Conservation (phyloP, 2,888 invertebrate genomes). For the Zygothrica quintamaculata region DNA sequence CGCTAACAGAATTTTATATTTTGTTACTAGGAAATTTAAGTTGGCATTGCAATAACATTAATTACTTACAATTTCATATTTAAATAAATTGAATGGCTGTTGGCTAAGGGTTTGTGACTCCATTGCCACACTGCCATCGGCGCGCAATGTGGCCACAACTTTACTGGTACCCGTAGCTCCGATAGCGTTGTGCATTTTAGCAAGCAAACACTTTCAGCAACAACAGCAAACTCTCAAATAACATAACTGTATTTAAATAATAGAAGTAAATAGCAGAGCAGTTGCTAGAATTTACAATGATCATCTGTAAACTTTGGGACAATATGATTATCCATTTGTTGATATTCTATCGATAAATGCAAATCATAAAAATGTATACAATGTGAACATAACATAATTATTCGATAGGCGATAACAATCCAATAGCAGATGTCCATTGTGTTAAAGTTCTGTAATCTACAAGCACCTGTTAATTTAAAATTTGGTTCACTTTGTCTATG, state of each 20-base stretch:
- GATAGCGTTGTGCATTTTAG: constrained; percentile 67
- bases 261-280: constrained; percentile 44
- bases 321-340: constrained; percentile 53
- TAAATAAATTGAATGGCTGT: constrained; percentile 73
- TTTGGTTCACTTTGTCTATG: not conserved
- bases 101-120: constrained; percentile 59
- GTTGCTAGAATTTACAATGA: constrained; percentile 54
- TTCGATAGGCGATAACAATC: not conserved
- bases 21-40: not conserved
- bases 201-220: constrained; percentile 52
- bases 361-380: constrained; percentile 28
- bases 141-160: constrained; percentile 81
- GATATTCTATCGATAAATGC: constrained; percentile 46
- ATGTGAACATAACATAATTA: constrained; percentile 1
- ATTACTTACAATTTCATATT: constrained; percentile 80
- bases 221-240: constrained; percentile 30
- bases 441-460: not conserved
- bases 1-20: constrained; percentile 43
- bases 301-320: constrained; percentile 53
- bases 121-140: constrained; percentile 82
- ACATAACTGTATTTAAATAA: constrained; percentile 49
- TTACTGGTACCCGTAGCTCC: constrained; percentile 67
- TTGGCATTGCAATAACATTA: not conserved
- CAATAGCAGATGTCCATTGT: not conserved
- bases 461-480: not conserved